Percentiles rank a stretch among this genome's conserved stretches.
Conservation (phyloP, 2,113 vertebrate genomes). For the Engystomops pustulosus region DNA sequence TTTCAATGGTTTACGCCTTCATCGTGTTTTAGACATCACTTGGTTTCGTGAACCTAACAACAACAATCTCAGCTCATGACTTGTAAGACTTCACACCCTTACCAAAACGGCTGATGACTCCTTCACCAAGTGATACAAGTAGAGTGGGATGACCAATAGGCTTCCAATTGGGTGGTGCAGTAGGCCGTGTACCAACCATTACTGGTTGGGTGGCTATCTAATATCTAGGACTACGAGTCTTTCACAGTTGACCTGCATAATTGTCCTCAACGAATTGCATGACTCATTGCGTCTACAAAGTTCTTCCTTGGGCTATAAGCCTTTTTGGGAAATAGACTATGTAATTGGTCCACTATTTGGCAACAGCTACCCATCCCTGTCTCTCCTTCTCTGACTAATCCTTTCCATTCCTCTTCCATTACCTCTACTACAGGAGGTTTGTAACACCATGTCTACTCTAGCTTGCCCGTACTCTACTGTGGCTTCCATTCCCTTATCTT, state of each 20-base stretch:
- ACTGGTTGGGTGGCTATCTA: background rate
- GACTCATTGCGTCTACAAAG: background rate
- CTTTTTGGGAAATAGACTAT: background rate
- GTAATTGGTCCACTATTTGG: background rate
- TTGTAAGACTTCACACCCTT: background rate
- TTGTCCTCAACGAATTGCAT: background rate
- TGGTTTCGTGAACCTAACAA: background rate
- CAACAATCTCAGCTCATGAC: background rate
- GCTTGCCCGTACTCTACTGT: too few relatives aligned
- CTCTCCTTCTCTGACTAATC: background rate
- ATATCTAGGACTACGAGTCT: background rate
- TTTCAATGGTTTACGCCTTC: background rate
- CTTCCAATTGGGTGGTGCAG: background rate
- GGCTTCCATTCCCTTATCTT: too few relatives aligned
- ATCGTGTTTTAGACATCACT: background rate
- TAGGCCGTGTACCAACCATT: background rate
- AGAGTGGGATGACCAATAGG: background rate
- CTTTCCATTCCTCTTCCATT: background rate
- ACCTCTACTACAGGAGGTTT: too few relatives aligned
- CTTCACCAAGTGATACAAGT: background rate
- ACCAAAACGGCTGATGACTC: background rate
- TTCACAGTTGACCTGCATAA: background rate
- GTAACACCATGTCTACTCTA: too few relatives aligned
- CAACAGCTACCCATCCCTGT: background rate
- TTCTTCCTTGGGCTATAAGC: background rate